Evolutionary conservation across 2,888 invertebrate genomes (phyloP).

Genomic region (Erannis defoliaria): DNA sequence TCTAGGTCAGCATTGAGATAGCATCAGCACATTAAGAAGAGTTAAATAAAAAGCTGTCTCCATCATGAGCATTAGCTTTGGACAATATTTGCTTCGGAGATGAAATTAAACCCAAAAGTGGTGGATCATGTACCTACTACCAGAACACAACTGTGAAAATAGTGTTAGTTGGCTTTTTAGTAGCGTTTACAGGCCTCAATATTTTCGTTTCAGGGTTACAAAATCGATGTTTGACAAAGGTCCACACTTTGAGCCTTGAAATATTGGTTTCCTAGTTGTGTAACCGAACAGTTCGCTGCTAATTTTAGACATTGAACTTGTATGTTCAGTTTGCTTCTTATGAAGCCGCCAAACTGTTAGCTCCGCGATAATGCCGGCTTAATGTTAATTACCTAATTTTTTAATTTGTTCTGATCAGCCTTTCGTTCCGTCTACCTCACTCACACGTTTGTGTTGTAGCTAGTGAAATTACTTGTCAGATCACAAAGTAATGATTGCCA

Average conservation of each 20-base stretch:
- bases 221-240: conserved; percentile 10
- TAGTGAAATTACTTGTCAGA: too few relatives aligned
- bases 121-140: too few relatives aligned
- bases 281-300: background rate
- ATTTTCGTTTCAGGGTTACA: background rate
- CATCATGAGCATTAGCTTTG: too few relatives aligned
- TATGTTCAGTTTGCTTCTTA: conserved; percentile 2
- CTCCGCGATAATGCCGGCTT: background rate
- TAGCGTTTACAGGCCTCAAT: background rate
- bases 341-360: conserved; percentile 3
- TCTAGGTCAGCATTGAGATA: too few relatives aligned
- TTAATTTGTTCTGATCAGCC: background rate
- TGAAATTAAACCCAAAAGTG: too few relatives aligned
- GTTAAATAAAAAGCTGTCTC: too few relatives aligned
- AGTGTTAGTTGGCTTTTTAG: background rate
- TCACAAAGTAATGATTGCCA: too few relatives aligned
- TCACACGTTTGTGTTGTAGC: too few relatives aligned
- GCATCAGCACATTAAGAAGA: too few relatives aligned
- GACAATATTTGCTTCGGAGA: too few relatives aligned
- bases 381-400: background rate
- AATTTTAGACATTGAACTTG: conserved; percentile 1
- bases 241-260: conserved; percentile 16
- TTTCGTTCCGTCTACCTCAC: too few relatives aligned
- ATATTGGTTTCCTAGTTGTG: conserved; percentile 12
- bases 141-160: background rate